Base-by-base conservation (phyloP, 2,113 vertebrate genomes). In the Amblyopsis rosae region DNA sequence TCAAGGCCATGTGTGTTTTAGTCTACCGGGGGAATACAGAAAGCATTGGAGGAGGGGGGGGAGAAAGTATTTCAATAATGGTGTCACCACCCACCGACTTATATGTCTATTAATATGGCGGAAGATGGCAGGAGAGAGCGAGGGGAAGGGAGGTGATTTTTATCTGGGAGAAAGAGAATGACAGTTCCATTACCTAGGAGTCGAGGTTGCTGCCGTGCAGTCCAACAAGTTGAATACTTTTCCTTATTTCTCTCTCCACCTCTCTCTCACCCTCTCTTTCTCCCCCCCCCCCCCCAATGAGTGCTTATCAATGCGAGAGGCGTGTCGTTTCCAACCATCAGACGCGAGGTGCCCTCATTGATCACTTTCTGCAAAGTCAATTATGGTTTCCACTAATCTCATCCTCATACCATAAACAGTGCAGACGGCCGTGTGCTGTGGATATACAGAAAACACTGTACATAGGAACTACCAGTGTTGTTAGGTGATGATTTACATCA, bases 131-230 rank as follows among this genome's bases (percentile, higher is more conserved):
- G 73, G 62, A 79, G 68, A 76, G 75, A 60, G 67, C 75, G 79
- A 62, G 69, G 55, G 50, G 4, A 50, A 50, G 58, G 71, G 71
- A 71, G 81, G 65, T 13, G 80, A 88, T 90, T 83, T 86, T 90
- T 88, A 91, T 91, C 91, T 84, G 47, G 79, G 73, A 62, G 83
- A 85, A 82, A 74, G 84, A 87, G 82, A 89, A 92, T 92, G 91
- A 92, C 89, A 90, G 91, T 90, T 92, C 91, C 89, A 91, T 93
- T 88, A 92, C 86, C 85, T 76, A 75, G 69, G 80, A 88, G 86
- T 85, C 72, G 71, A 76, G 77, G 79, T 84, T 74, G 82, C 78
- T 60, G 13, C 83, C 82, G 71, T 77, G 80, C 82, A 82, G 87
- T 89, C 82, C 82, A 79, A 81, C 84, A 83, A 83, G 80, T 77